These are phyloP conservation scores for Varanus komodoensis DNA, from an alignment of 2,113 vertebrate species.

Conservation along the genomic window DNA sequence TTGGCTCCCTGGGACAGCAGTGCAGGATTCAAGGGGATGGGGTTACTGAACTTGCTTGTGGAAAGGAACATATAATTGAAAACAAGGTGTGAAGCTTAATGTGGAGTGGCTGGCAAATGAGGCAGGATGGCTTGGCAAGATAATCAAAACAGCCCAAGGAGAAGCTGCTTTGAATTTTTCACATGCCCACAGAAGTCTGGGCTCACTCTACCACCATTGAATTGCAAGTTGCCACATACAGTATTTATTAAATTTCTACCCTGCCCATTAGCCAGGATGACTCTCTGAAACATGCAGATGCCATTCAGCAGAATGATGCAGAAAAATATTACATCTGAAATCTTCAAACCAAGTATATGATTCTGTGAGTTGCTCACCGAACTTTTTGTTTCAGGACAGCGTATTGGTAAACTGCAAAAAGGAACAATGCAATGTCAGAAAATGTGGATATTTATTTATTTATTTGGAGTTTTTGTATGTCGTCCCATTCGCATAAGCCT, in stretches of 20 bases:
- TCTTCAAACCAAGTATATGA: too few species aligned
- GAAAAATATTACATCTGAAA: background rate
- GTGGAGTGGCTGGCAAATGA: constrained; percentile 46
- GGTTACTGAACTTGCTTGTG: constrained; percentile 42
- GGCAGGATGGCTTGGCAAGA: constrained; percentile 36
- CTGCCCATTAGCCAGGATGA: too few species aligned
- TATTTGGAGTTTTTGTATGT: too few species aligned
- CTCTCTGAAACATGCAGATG: background rate
- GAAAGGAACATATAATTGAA: constrained; percentile 52
- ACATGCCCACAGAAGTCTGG: constrained; percentile 12
- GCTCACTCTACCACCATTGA: background rate
- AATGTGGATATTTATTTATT: background rate
- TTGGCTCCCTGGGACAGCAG: constrained; percentile 22
- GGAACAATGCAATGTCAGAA: background rate
- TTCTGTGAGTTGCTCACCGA: too few species aligned
- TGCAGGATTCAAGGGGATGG: background rate
- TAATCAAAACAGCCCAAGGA: constrained; percentile 34
- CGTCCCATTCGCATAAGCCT: too few species aligned
- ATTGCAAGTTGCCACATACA: background rate
- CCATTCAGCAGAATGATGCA: rapidly evolving
- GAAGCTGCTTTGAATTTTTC: constrained; percentile 27
- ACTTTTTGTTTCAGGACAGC: too few species aligned
- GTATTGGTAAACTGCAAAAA: background rate
- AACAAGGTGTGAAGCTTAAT: constrained; percentile 34
- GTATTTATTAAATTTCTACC: too few species aligned